Conservation (phyloP, 2,797 vertebrate genomes). For the Anableps anableps region DNA sequence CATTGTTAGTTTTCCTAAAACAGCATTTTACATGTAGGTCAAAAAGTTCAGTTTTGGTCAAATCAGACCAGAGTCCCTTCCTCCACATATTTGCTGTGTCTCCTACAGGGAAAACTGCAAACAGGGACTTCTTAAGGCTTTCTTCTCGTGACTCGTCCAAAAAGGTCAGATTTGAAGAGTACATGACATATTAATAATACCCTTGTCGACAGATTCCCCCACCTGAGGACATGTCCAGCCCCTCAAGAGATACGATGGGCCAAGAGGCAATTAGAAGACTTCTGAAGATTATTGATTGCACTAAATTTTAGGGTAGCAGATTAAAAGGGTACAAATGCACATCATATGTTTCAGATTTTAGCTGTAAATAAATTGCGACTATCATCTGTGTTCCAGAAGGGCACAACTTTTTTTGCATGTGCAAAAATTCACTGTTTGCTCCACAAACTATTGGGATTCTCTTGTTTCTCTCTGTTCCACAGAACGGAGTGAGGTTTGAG, state of each 20-base stretch:
- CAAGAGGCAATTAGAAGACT: too few species aligned
- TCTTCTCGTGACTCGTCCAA: neutral
- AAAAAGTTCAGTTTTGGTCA: neutral
- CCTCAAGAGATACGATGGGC: too few species aligned
- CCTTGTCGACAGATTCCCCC: too few species aligned
- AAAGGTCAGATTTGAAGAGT: neutral
- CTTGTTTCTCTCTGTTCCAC: neutral
- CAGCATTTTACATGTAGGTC: neutral
- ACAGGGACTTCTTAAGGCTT: neutral
- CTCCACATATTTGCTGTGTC: neutral
- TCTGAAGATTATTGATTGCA: too few species aligned
- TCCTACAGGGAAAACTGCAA: neutral
- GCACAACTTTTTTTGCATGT: constrained; percentile 12
- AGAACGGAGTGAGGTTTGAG: constrained; percentile 90
- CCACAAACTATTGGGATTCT: too few species aligned
- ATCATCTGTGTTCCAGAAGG: constrained; percentile 60
- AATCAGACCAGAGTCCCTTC: neutral
- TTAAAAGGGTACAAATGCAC: constrained; percentile 1
- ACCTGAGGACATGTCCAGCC: too few species aligned
- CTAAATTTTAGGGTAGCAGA: neutral
- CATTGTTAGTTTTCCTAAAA: neutral
- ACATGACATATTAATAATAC: neutral
- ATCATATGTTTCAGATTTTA: constrained; percentile 17
- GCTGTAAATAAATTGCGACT: constrained; percentile 53
- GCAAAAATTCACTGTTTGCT: neutral